Conservation (phyloP, 2,888 invertebrate genomes). For the Tethea ocularis region DNA sequence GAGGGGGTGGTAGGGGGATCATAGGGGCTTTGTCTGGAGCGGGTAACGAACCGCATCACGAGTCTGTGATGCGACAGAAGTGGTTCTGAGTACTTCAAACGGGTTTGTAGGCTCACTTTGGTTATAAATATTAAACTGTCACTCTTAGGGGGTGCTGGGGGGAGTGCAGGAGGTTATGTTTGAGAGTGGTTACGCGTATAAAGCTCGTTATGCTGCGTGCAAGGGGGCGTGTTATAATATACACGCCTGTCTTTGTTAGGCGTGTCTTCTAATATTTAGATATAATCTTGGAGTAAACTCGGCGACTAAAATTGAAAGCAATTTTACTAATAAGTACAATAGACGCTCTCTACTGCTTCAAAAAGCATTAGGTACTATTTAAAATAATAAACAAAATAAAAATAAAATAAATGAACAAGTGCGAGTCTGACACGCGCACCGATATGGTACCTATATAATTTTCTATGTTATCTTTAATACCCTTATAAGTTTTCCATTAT, state of each 20-base stretch:
- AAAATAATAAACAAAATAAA: too few relatives aligned
- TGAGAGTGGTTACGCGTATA: slow-evolving; percentile 16
- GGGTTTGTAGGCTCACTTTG: slow-evolving; percentile 68
- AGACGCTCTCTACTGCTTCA: too few relatives aligned
- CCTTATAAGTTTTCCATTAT: too few relatives aligned
- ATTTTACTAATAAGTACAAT: too few relatives aligned
- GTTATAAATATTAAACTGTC: slow-evolving; percentile 79
- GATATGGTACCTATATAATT: too few relatives aligned
- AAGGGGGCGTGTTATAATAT: slow-evolving; percentile 33
- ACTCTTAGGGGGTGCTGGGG: slow-evolving; percentile 44
- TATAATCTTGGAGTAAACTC: too few relatives aligned
- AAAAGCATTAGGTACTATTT: too few relatives aligned
- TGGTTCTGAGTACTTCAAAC: slow-evolving; percentile 71
- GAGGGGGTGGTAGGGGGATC: slow-evolving; percentile 65
- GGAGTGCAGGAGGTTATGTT: slow-evolving; percentile 10
- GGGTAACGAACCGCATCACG: slow-evolving; percentile 80
- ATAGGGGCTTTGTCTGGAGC: slow-evolving; percentile 81
- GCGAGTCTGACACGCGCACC: too few relatives aligned
- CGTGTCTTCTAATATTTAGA: slow-evolving; percentile 20
- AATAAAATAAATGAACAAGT: too few relatives aligned
- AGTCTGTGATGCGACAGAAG: slow-evolving; percentile 77
- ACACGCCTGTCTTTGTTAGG: slow-evolving; percentile 19
- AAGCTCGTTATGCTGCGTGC: slow-evolving; percentile 16
- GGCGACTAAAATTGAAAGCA: too few relatives aligned
- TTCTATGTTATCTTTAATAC: too few relatives aligned